Conservation (phyloP, 1,140 invertebrate genomes). For the Dolichoris vasculosae region DNA sequence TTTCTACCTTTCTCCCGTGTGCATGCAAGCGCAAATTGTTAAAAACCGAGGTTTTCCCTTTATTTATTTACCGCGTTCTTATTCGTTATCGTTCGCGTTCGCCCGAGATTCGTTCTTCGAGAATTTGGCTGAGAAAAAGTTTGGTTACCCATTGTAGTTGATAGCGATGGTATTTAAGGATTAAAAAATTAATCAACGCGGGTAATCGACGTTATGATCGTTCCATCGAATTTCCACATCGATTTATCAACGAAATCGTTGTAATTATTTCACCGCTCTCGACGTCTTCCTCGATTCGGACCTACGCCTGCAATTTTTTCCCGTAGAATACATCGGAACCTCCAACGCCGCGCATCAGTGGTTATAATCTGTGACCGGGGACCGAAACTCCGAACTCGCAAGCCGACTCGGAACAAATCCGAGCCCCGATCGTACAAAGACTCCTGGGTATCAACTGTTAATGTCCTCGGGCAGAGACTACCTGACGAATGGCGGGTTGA, state of each 20-base stretch:
- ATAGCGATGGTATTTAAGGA: no score
- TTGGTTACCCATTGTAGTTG: no score
- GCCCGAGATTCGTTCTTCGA: background rate
- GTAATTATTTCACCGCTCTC: background rate
- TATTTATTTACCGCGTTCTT: background rate
- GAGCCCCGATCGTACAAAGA: background rate
- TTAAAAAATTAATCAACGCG: no score
- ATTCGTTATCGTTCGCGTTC: background rate
- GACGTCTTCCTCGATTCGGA: no score
- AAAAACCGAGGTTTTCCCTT: background rate
- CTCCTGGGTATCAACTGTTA: background rate
- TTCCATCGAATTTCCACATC: no score
- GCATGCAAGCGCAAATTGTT: no score
- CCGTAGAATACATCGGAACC: background rate
- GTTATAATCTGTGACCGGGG: background rate
- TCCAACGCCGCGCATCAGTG: background rate
- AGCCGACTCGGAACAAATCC: background rate
- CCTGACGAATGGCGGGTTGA: slow-evolving; percentile 5
- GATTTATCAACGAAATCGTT: background rate
- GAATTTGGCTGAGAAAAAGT: background rate
- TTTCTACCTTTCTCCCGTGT: background rate
- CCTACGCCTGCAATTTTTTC: background rate
- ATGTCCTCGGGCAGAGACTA: background rate
- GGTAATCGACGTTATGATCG: no score
- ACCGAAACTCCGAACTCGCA: background rate